Conservation (phyloP, 2,113 vertebrate species). For the Nematolebias whitei region DNA sequence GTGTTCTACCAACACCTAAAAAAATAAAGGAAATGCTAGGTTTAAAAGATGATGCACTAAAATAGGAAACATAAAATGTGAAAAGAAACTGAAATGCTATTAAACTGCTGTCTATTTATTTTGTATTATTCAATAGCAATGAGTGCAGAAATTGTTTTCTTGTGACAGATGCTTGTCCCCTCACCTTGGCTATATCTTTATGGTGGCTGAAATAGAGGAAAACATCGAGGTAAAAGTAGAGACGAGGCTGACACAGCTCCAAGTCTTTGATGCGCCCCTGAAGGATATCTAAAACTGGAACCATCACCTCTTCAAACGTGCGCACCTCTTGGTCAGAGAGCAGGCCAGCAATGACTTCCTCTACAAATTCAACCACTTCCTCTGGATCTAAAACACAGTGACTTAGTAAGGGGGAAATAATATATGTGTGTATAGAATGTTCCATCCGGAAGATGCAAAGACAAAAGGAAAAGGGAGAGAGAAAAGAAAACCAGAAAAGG, state of each 20-base stretch:
- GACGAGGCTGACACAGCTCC: slow-evolving; percentile 91
- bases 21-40: not conserved
- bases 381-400: slow-evolving; percentile 84
- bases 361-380: slow-evolving; percentile 89
- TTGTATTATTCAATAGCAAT: not conserved
- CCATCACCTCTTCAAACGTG: slow-evolving; percentile 92
- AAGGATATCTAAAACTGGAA: slow-evolving; percentile 92
- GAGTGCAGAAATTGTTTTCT: not conserved
- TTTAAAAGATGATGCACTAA: not conserved
- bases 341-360: slow-evolving; percentile 89
- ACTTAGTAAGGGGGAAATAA: slow-evolving; percentile 1
- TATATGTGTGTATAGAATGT: not conserved
- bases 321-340: slow-evolving; percentile 91
- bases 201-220: slow-evolving; percentile 93
- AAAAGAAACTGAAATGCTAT: not conserved
- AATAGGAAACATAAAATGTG: not conserved
- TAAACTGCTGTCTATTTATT: not conserved
- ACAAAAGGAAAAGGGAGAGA: not conserved
- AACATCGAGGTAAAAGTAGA: slow-evolving; percentile 92
- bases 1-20: slow-evolving; percentile 89
- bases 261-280: slow-evolving; percentile 88
- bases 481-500: not conserved
- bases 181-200: slow-evolving; percentile 92
- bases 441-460: not conserved
- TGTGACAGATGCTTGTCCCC: slow-evolving; percentile 20